A percentile compares a stretch with the other conserved stretches of the same genome.
Evolutionary conservation across 30 jellyfish, hydroid and myxozoan species (phyloP).

Genomic region (Hydractinia echinata): DNA sequence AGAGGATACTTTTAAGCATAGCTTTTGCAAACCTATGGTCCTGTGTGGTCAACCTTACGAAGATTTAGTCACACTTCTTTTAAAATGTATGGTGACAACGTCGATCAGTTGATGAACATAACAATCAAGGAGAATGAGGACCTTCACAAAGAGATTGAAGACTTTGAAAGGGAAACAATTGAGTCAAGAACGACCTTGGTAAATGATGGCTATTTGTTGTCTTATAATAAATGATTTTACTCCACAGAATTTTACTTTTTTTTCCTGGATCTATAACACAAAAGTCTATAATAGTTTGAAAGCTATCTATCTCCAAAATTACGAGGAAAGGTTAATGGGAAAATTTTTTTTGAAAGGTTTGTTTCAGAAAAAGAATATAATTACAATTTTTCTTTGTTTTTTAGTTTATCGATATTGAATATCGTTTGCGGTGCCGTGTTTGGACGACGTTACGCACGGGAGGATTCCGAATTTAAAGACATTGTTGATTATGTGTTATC

Average conservation of each 20-base stretch:
- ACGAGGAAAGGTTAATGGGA: not conserved
- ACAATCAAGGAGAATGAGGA: slow-evolving; percentile 38
- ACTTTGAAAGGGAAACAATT: slow-evolving; percentile 18
- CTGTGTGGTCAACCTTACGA: slow-evolving; percentile 46
- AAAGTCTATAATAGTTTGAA: not conserved
- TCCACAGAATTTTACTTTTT: not conserved
- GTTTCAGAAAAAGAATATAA: no score
- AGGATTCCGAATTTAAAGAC: slow-evolving; percentile 54
- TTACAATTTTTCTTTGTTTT: not conserved
- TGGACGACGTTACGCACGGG: slow-evolving; percentile 49
- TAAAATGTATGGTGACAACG: slow-evolving; percentile 54
- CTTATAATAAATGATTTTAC: not conserved
- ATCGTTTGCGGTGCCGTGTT: slow-evolving; percentile 47
- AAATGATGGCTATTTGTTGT: slow-evolving; percentile 11
- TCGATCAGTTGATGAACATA: slow-evolving; percentile 39
- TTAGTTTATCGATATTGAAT: slow-evolving; percentile 55
- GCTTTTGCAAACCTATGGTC: slow-evolving; percentile 55
- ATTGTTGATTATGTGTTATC: slow-evolving; percentile 22
- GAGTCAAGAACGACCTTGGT: slow-evolving; percentile 60
- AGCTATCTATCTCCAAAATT: not conserved
- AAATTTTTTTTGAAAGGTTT: no score
- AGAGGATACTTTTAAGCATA: slow-evolving; percentile 48
- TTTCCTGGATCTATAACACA: not conserved
- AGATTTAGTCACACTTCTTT: slow-evolving; percentile 56
- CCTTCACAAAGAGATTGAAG: slow-evolving; percentile 27